Base-by-base conservation (phyloP, 2,797 vertebrate genomes). In the Trichosurus vulpecula region DNA sequence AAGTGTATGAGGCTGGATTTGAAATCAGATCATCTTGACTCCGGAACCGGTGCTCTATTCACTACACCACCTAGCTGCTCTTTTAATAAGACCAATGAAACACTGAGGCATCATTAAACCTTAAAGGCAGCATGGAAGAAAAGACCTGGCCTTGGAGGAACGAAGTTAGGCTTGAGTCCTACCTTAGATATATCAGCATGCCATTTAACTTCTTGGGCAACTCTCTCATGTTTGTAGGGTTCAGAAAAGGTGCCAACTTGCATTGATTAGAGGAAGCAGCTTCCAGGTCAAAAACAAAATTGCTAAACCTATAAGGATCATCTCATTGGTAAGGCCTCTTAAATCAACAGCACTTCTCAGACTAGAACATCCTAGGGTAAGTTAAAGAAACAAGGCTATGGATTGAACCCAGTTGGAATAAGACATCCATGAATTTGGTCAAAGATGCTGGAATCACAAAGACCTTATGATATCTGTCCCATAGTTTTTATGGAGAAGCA, bases 391-490 rank as follows among this genome's bases (percentile, higher is more conserved):
- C 3, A 61, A 27, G 47, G 81, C 53, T 47, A 74, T 74, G 51
- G 96, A 92, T 95, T n/a, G 8, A 9, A 35, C 66, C 54, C 92
- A n/a, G 30, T 0, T n/a, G 6, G 19, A 31, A 93, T 66, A 87
- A 93, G 57, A 74, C 87, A 22, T 29, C 90, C 91, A 29, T 57
- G 35, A 16, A 35, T 14, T 3, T 61, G 35, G 12, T 61, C 31
- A 61, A 61, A 61, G 58, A 61, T 35, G 58, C 31, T 61, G 58
- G 92, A 96, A 58, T 66, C 90, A 92, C 55, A 58, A 41, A 54
- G 30, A 54, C 95, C 90, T 53, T 52, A 89, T 51, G 92, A 54
- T n/a, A 81, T 92, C 90, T 3, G 6, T 54, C 92, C 93, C 51
- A 11, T 16, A 90, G 58, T 87, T 66, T 91, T 54, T 54, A 58